Evolutionary conservation across 1,140 invertebrate species (phyloP), one percentile per base, ranked within the genome.

Genomic region (Parapsyche elsis): DNA sequence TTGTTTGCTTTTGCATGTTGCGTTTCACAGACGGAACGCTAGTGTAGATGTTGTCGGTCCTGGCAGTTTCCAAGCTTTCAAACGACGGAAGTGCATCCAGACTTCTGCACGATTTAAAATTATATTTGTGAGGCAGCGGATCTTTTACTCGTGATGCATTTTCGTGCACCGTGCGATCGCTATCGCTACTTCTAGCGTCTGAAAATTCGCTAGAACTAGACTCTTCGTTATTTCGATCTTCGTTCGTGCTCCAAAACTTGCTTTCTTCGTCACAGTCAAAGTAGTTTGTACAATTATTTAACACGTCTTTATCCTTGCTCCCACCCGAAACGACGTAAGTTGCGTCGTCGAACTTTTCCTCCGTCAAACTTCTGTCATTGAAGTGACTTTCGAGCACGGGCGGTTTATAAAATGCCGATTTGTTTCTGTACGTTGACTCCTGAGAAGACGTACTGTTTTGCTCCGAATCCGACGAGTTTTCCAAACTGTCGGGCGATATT

Each of bases 401-500:
- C 9, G 38, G 12, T 19, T 53, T 76, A 24, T 71, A 70, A 19
- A 77, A 78, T 10, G 59, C 38, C 2, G 53, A 14, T 12, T 67
- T 74, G 4, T 64, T 46, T 71, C 61, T 79, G 24, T 83, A 83
- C 0, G 80, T 76, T 9, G 80, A 81, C 23, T 80, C 82, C 26
- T 83, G 82, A 0, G 82, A 83, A 14, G 82, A 83, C 19, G 80
- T 77, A 24, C 82, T 83, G 76, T 81, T 61, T 21, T 26, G 61
- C 30, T 83, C 82, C 0, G 80, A 81, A 75, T 81, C 80, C 4
- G 80, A 83, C 0, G 80, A 81, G 64, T 81, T 86, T 30, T 90
- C 89, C 38, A 91, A 86, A 81, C 90, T 91, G 78, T 92, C 90
- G 0, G 90, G 90, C 46, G 88, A 91, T 0, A 88, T 87, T 12